Percentiles rank a stretch among this genome's conserved stretches.
These are phyloP conservation scores for Drosophila cyrtoloma DNA, from an alignment of 2,888 invertebrate species.

Conservation along the genomic window DNA sequence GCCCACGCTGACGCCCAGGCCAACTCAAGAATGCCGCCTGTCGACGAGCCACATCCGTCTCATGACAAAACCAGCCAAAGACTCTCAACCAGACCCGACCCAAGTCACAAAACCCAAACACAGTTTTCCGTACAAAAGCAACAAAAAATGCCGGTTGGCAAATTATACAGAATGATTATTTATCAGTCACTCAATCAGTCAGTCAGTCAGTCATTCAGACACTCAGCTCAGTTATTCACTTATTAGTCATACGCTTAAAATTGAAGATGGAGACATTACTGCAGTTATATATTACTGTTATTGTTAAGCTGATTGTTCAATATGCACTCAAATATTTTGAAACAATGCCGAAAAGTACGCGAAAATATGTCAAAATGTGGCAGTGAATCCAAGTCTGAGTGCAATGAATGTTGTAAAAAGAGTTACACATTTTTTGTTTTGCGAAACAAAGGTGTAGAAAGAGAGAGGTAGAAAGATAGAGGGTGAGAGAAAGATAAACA, in stretches of 20 bases:
- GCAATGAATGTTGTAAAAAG: constrained; percentile 22
- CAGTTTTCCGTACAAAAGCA: constrained; percentile 50
- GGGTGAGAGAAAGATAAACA: not conserved
- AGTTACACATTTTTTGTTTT: constrained; percentile 12
- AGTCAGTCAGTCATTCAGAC: constrained; percentile 7
- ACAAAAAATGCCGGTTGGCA: constrained; percentile 43
- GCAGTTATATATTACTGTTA: constrained; percentile 14
- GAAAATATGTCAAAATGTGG: constrained; percentile 56
- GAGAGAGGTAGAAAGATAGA: not conserved
- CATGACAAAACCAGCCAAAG: constrained; percentile 42
- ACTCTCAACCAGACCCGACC: constrained; percentile 20
- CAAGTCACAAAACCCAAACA: constrained; percentile 33
- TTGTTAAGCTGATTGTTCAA: constrained; percentile 18
- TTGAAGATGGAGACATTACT: constrained; percentile 59
- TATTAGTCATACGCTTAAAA: constrained; percentile 62
- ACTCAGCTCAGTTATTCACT: constrained; percentile 26
- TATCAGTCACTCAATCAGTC: constrained; percentile 17
- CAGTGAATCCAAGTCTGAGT: constrained; percentile 20
- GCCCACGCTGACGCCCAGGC: constrained; percentile 72
- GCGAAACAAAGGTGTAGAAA: constrained; percentile 43
- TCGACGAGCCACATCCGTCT: constrained; percentile 71
- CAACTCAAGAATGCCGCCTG: constrained; percentile 65
- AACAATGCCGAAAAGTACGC: constrained; percentile 28
- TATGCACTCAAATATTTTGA: constrained; percentile 24
- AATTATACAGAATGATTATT: constrained; percentile 21